Evolutionary conservation across 2,113 vertebrate genomes (phyloP).

Genomic region (Stegastes partitus): DNA sequence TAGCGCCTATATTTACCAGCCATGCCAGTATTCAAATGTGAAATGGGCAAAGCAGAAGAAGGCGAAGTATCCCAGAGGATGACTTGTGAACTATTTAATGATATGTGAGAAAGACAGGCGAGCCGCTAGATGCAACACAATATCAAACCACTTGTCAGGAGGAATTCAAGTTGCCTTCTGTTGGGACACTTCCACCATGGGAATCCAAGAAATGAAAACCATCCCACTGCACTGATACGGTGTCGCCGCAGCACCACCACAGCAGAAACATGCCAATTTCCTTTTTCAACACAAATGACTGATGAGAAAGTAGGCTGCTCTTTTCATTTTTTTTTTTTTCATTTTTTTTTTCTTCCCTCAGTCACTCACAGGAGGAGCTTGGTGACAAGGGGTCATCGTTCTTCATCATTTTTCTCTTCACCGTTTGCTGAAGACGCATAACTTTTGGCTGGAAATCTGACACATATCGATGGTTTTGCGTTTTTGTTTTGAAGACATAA

Average conservation of each 20-base stretch:
- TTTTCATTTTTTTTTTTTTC: constrained; percentile 10
- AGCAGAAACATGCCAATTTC: constrained; percentile 54
- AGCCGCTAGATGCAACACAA: constrained; percentile 49
- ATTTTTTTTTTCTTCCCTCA: background rate
- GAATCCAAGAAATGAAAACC: constrained; percentile 65
- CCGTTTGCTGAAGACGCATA: background rate
- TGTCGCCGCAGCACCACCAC: constrained; percentile 35
- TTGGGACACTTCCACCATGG: constrained; percentile 54
- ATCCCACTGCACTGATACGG: constrained; percentile 44
- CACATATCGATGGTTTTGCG: constrained; percentile 7
- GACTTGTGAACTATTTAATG: constrained; percentile 67
- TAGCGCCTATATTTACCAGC: constrained; percentile 53
- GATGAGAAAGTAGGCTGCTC: constrained; percentile 56
- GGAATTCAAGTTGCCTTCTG: constrained; percentile 55
- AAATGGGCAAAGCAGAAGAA: constrained; percentile 30
- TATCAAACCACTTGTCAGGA: constrained; percentile 62
- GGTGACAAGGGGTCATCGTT: constrained; percentile 18
- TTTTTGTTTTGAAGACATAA: constrained; percentile 35
- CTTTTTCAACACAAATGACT: constrained; percentile 63
- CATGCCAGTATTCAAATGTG: constrained; percentile 18
- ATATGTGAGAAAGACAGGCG: constrained; percentile 44
- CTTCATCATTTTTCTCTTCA: constrained; percentile 5
- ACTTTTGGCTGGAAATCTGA: constrained; percentile 22
- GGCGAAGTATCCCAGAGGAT: constrained; percentile 21
- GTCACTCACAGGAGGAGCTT: constrained; percentile 25